Conservation (phyloP, 1,140 invertebrate genomes). For the Phthorimaea operculella region DNA sequence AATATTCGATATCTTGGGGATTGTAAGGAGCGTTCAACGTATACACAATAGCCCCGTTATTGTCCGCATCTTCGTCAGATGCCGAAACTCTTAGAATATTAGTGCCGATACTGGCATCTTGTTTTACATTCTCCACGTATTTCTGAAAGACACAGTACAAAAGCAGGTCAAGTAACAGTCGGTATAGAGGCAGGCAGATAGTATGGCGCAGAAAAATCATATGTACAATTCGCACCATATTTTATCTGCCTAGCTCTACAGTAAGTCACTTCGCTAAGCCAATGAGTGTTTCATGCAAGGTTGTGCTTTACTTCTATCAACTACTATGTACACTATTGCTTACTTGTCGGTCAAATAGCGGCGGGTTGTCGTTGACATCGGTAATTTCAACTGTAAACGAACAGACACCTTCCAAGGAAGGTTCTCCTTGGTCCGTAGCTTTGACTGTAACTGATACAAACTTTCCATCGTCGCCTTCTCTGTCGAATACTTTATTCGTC, state of each 20-base stretch:
- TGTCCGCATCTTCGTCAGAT: constrained; percentile 95
- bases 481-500: constrained; percentile 95
- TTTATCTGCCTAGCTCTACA: no score
- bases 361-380: constrained; percentile 94
- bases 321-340: constrained; percentile 34
- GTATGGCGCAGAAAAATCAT: no score
- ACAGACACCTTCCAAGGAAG: constrained; percentile 93
- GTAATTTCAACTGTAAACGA: constrained; percentile 97
- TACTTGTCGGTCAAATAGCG: constrained; percentile 94
- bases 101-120: constrained; percentile 94
- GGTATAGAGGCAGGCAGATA: constrained; percentile 1
- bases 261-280: constrained; percentile 4
- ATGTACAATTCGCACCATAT: no score
- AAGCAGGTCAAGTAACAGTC: constrained; percentile 1
- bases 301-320: constrained; percentile 22
- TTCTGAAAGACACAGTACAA: constrained; percentile 73
- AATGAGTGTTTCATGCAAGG: constrained; percentile 31
- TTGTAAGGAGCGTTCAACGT: constrained; percentile 88
- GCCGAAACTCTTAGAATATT: constrained; percentile 94
- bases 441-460: constrained; percentile 96
- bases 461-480: constrained; percentile 95
- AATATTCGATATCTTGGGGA: constrained; percentile 89
- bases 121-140: constrained; percentile 97
- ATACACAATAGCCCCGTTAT: constrained; percentile 95
- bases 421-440: constrained; percentile 96